A percentile compares a stretch with the other conserved stretches of the same genome.
These are phyloP conservation scores for Drosophila miranda DNA, from an alignment of 1,140 invertebrate species.

Conservation along the genomic window DNA sequence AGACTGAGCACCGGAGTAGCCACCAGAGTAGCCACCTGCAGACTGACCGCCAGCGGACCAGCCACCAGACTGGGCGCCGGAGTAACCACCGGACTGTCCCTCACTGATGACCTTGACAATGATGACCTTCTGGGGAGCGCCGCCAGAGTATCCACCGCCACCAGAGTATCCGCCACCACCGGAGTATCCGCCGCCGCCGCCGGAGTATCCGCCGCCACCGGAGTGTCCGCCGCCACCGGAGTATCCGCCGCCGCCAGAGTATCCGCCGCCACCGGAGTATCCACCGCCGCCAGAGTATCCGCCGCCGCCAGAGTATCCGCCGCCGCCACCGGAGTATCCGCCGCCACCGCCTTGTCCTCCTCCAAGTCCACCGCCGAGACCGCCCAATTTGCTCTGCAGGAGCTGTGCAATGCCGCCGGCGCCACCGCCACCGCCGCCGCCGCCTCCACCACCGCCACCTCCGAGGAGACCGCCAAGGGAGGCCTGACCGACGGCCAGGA, in stretches of 20 bases:
- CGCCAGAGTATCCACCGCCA: conserved; percentile 47
- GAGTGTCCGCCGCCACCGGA: conserved; percentile 48
- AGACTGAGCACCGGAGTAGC: conserved; percentile 18
- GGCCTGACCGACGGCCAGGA: conserved; percentile 57
- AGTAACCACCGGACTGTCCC: conserved; percentile 32
- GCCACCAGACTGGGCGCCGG: conserved; percentile 32
- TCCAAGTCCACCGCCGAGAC: conserved; percentile 42
- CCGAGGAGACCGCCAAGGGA: conserved; percentile 62
- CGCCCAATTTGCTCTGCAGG: conserved; percentile 61
- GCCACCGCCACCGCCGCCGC: conserved; percentile 43
- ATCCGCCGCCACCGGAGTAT: conserved; percentile 34
- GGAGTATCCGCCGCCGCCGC: conserved; percentile 24
- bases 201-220: conserved; percentile 12
- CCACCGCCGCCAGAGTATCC: conserved; percentile 25
- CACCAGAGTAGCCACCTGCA: conserved; percentile 23
- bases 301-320: conserved; percentile 24
- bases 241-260: conserved; percentile 28
- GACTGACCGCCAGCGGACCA: conserved; percentile 26
- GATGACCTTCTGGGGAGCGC: conserved; percentile 52
- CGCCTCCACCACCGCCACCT: conserved; percentile 60
- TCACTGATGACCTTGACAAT: conserved; percentile 60
- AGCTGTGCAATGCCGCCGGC: conserved; percentile 56
- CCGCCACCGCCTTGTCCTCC: conserved; percentile 27
- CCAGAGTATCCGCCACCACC: conserved; percentile 35
- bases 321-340: conserved; percentile 26